Conservation (phyloP, 30 jellyfish, hydroid and myxozoan genomes). For the Morbakka virulenta region DNA sequence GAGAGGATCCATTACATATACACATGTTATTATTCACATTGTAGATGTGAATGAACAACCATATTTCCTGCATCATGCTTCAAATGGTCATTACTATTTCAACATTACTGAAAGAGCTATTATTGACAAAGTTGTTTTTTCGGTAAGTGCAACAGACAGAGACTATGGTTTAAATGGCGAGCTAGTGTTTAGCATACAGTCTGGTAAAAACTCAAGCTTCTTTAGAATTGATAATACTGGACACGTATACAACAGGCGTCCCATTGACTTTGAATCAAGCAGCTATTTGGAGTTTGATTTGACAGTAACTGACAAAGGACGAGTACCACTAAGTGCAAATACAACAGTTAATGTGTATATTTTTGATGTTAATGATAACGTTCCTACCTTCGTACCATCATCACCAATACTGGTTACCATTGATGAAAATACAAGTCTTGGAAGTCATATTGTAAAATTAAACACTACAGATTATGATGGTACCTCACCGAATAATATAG, state of each 20-base stretch:
- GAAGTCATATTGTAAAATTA: background rate
- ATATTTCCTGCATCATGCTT: constrained; percentile 35
- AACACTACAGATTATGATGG: constrained; percentile 39
- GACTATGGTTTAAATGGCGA: constrained; percentile 14
- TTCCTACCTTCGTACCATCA: constrained; percentile 37
- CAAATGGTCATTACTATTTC: constrained; percentile 30
- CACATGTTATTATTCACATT: constrained; percentile 36
- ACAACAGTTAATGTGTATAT: constrained; percentile 14
- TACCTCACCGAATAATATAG: background rate
- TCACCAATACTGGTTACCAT: constrained; percentile 7
- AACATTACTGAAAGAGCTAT: constrained; percentile 23
- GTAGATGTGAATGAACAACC: constrained; percentile 65
- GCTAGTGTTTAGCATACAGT: background rate
- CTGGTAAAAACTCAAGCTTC: constrained; percentile 5
- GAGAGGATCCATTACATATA: constrained; percentile 32
- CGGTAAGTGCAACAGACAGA: constrained; percentile 39
- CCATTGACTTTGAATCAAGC: constrained; percentile 32
- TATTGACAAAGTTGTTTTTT: constrained; percentile 15
- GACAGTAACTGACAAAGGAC: constrained; percentile 33
- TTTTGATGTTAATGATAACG: constrained; percentile 51
- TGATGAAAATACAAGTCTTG: constrained; percentile 25
- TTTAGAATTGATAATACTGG: constrained; percentile 52
- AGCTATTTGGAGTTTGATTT: constrained; percentile 20
- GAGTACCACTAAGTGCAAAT: too few species aligned
- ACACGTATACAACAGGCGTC: constrained; percentile 13